A percentile compares a stretch with the other conserved stretches of the same genome.
Conservation (phyloP, 2,888 invertebrate genomes). For the Mallateleia sp. region DNA sequence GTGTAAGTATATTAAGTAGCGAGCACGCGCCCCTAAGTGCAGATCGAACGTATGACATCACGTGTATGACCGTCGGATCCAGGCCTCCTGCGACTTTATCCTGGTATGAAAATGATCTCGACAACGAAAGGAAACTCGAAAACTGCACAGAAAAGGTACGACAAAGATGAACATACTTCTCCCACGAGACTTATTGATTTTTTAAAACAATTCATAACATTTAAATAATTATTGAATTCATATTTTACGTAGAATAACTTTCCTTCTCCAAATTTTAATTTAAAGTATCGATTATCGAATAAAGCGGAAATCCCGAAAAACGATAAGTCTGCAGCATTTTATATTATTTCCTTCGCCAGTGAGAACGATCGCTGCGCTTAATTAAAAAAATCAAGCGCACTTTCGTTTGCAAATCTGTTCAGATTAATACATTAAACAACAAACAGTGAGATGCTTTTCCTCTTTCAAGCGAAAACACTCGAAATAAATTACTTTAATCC, state of each 20-base stretch:
- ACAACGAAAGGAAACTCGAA: slow-evolving; percentile 93
- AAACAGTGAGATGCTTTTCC: slow-evolving; percentile 2
- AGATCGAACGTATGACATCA: slow-evolving; percentile 95
- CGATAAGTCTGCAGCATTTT: too few relatives aligned
- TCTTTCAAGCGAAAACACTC: slow-evolving; percentile 26
- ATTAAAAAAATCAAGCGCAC: background rate
- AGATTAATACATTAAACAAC: slow-evolving; percentile 3
- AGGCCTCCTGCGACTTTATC: slow-evolving; percentile 95
- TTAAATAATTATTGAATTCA: too few relatives aligned
- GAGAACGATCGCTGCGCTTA: too few relatives aligned
- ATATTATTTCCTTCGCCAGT: too few relatives aligned
- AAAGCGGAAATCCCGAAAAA: too few relatives aligned
- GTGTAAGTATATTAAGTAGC: slow-evolving; percentile 94
- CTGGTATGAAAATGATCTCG: too few relatives aligned
- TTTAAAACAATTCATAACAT: too few relatives aligned
- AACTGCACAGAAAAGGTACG: slow-evolving; percentile 90
- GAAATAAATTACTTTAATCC: slow-evolving; percentile 67
- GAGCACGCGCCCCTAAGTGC: slow-evolving; percentile 95
- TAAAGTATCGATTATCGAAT: too few relatives aligned
- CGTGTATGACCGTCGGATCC: slow-evolving; percentile 96
- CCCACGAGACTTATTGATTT: too few relatives aligned
- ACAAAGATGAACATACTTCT: background rate
- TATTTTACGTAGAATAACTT: too few relatives aligned
- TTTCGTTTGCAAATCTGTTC: background rate
- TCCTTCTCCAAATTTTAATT: too few relatives aligned